These are phyloP conservation scores for Corythucha ciliata DNA, from an alignment of 2,888 invertebrate genomes.

Conservation along the genomic window DNA sequence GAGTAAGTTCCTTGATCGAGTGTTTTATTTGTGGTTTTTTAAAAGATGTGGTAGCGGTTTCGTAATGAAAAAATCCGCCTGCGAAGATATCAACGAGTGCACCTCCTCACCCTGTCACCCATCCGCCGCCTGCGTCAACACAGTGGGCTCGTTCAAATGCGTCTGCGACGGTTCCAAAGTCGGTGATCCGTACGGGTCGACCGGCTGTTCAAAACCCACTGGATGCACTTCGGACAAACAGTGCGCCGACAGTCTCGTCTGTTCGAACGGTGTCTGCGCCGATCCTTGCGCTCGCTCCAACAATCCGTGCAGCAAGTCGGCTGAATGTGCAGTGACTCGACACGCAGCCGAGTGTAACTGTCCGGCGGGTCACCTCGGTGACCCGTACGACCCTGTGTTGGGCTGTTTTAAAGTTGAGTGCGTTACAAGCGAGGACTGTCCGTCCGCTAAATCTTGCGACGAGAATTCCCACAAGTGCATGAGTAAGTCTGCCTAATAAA, in stretches of 20 bases:
- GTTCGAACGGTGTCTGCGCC: conserved; percentile 64
- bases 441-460: conserved; percentile 66
- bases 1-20: conserved; percentile 7
- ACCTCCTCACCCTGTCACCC: conserved; percentile 66
- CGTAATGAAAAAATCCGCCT: conserved; percentile 60
- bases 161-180: conserved; percentile 68
- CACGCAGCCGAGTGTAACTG: conserved; percentile 68
- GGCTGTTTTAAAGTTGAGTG: conserved; percentile 89
- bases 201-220: conserved; percentile 68
- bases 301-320: conserved; percentile 64
- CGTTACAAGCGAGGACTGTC: conserved; percentile 63
- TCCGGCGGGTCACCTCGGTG: conserved; percentile 71
- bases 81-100: conserved; percentile 78
- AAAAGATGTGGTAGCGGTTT: conserved; percentile 63
- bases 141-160: conserved; percentile 71
- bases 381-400: conserved; percentile 61
- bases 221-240: conserved; percentile 65
- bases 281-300: conserved; percentile 62
- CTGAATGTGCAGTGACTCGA: conserved; percentile 61
- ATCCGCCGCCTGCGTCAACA: conserved; percentile 68
- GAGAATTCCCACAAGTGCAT: conserved; percentile 64
- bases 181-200: conserved; percentile 59
- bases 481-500: conserved; percentile 45
- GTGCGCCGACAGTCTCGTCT: conserved; percentile 66
- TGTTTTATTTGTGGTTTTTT: conserved; percentile 10